These are phyloP conservation scores for Pangasius djambal DNA, from an alignment of 2,797 vertebrate species.

Conservation along the genomic window DNA sequence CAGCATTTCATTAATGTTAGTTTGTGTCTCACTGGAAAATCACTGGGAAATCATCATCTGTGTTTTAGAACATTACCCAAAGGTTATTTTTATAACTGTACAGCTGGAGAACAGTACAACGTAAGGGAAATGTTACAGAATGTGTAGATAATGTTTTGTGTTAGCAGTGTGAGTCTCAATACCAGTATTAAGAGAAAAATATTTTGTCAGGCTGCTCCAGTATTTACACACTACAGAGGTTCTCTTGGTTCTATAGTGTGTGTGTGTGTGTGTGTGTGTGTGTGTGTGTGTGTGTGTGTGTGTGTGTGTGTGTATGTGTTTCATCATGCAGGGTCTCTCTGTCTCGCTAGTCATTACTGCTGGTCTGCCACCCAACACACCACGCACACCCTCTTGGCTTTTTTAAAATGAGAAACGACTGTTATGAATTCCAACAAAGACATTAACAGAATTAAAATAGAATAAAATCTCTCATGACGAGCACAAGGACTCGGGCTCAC, in stretches of 20 bases:
- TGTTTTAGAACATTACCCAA: neutral
- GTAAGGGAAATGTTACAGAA: too few relatives aligned
- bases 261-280: conserved; percentile 25
- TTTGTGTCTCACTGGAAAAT: too few relatives aligned
- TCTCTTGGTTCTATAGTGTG: conserved; percentile 18
- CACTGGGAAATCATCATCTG: neutral
- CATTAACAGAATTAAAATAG: conserved; percentile 22
- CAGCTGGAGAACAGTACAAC: neutral
- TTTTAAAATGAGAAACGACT: neutral
- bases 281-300: conserved; percentile 43
- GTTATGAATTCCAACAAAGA: conserved; percentile 26
- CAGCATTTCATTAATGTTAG: neutral
- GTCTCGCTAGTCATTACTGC: conserved; percentile 35
- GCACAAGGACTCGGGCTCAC: too few relatives aligned
- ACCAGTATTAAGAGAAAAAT: conserved; percentile 47
- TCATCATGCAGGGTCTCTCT: conserved; percentile 44
- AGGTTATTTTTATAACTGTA: neutral
- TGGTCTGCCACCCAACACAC: neutral
- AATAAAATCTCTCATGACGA: conserved; percentile 20
- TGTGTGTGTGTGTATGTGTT: conserved; percentile 54
- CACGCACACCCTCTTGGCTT: neutral
- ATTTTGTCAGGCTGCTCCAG: conserved; percentile 45
- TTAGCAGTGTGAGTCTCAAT: neutral
- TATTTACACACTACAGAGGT: conserved; percentile 46
- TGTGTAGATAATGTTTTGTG: too few relatives aligned